These are phyloP conservation scores for Dasypus novemcinctus DNA, from an alignment of 2,113 vertebrate genomes.

Conservation along the genomic window DNA sequence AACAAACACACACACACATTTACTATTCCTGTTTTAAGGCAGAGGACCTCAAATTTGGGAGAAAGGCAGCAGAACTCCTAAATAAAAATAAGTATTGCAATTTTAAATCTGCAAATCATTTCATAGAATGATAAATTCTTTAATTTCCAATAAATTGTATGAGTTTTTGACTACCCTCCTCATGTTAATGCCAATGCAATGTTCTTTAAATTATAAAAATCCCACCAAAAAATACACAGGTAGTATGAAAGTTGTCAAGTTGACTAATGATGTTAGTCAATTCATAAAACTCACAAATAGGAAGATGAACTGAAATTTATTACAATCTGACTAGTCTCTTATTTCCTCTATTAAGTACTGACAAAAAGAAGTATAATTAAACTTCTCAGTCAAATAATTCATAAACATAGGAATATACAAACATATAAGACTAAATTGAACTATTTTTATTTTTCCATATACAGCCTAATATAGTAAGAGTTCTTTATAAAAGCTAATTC, in stretches of 20 bases:
- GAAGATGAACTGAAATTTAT: conserved; percentile 31
- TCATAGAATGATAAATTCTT: not conserved
- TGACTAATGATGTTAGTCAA: not conserved
- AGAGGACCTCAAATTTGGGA: conserved; percentile 34
- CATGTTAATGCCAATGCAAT: not conserved
- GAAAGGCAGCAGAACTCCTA: not conserved
- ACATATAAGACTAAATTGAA: not conserved
- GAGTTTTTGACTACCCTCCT: not conserved
- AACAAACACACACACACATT: too few species aligned
- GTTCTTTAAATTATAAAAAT: conserved; percentile 29
- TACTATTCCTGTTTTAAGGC: not conserved
- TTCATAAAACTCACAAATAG: not conserved
- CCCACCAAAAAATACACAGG: not conserved
- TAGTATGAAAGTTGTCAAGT: not conserved
- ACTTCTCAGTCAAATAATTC: conserved; percentile 4
- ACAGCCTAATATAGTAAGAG: not conserved
- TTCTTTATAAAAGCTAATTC: not conserved
- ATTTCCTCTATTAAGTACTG: not conserved
- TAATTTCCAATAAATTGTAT: conserved; percentile 26
- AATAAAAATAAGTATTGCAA: not conserved
- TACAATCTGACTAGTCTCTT: not conserved
- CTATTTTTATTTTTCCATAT: not conserved
- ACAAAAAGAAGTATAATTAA: conserved; percentile 26
- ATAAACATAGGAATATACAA: conserved; percentile 3
- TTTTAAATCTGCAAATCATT: conserved; percentile 31